phyloP scores from a whole-genome alignment of 2,797 vertebrate genomes.

The Gallirallus australis region DNA sequence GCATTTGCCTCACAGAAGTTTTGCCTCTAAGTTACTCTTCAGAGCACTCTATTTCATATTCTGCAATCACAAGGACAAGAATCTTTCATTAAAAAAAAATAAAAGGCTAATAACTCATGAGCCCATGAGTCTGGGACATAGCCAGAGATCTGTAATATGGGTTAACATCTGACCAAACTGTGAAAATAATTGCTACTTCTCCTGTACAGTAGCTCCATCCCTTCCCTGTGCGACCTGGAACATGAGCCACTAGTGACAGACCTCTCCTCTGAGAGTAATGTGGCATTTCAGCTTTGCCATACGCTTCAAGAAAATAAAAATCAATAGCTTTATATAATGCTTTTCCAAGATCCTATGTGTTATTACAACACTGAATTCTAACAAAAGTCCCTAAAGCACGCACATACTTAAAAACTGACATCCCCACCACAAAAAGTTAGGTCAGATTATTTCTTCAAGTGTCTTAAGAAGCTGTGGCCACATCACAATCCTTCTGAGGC shows the following conservation, averaged over 20 bases:
- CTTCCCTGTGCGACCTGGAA: not conserved
- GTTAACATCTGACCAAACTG: slow-evolving; percentile 41
- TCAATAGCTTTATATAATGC: not conserved
- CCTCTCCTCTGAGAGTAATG: not conserved
- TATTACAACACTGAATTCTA: not conserved
- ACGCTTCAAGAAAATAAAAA: not conserved
- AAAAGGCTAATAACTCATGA: slow-evolving; percentile 7
- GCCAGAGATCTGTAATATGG: slow-evolving; percentile 10
- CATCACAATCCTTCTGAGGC: not conserved
- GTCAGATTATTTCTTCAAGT: not conserved
- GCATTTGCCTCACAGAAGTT: not conserved
- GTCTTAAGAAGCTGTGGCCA: not conserved
- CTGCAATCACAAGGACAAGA: not conserved
- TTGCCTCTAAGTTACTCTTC: not conserved
- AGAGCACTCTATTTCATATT: not conserved
- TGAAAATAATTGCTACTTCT: slow-evolving; percentile 16
- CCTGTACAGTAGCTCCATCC: not conserved
- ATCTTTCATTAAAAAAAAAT: not conserved
- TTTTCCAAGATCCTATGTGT: not conserved
- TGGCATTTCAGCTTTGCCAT: not conserved
- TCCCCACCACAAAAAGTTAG: not conserved
- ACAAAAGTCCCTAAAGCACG: not conserved
- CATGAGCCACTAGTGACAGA: not conserved
- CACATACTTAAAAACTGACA: rapidly evolving
- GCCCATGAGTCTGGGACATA: not conserved